A percentile compares a stretch with the other conserved stretches of the same genome.
Conservation (phyloP, 2,888 invertebrate species). For the Mylabris sibirica region DNA sequence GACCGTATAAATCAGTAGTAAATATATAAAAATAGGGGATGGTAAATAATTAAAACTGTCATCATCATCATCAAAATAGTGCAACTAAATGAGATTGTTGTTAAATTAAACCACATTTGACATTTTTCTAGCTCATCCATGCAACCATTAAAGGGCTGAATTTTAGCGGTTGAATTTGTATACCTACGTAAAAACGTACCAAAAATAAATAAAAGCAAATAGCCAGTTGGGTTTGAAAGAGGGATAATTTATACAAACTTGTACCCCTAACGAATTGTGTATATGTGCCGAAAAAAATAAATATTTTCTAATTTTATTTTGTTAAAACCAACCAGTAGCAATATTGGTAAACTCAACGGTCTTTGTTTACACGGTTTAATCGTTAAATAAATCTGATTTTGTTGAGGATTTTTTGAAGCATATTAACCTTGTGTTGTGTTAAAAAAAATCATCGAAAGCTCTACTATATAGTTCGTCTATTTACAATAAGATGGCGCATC, state of each 20-base stretch:
- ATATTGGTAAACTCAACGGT: conserved; percentile 3
- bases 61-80: neutral
- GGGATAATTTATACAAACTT: conserved; percentile 31
- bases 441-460: too few relatives aligned
- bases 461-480: neutral
- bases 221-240: conserved; percentile 14
- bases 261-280: conserved; percentile 29
- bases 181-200: conserved; percentile 26
- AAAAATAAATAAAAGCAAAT: conserved; percentile 34
- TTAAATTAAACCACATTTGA: conserved; percentile 24
- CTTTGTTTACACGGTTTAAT: conserved; percentile 23
- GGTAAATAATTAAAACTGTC: neutral
- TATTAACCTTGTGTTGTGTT: too few relatives aligned
- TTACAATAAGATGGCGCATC: neutral
- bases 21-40: neutral
- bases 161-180: neutral
- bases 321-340: neutral
- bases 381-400: conserved; percentile 24
- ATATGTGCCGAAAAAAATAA: conserved; percentile 24
- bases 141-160: conserved; percentile 8
- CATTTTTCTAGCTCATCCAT: conserved; percentile 19
- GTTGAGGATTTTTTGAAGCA: conserved; percentile 19
- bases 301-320: conserved; percentile 26
- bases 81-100: conserved; percentile 15
- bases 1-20: conserved; percentile 2